Evolutionary conservation across 2,888 invertebrate genomes (phyloP), one percentile per base, ranked within the genome.

Genomic region (Phengaris arion): DNA sequence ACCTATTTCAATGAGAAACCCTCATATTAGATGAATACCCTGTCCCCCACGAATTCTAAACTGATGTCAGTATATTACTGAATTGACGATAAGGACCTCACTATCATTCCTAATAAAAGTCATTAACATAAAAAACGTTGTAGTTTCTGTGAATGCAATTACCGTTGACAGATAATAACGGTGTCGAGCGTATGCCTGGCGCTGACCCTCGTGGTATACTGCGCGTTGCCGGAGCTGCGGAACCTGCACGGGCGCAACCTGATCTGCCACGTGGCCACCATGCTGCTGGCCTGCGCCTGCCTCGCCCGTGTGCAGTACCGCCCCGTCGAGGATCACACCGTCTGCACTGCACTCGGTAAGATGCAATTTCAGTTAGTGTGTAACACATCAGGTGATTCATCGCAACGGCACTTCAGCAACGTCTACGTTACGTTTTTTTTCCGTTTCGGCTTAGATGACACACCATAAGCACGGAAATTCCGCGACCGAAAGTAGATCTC

Each of bases 241-340:
- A 97, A 97, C 89, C 91, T 97, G 22, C 96, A 97, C 78, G 97
- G 97, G 0, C 95, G 95, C 82, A 96, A 96, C 13, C 91, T 97
- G 70, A 96, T 96, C 87, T 96, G 96, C 81, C 95, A 97, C 81
- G 95, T 96, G 55, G 88, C 93, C 78, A 95, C 95, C 84, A 94
- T 96, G 83, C 90, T 96, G 77, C 82, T 95, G n/a, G 96, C 96
- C 1, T 96, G 94, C 85, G 83, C 94, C 74, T 95, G 95, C 79
- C 94, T 96, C 54, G 94, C 95, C 0, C 83, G 94, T 68, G 94
- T 94, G 2, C 95, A 95, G 84, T 90, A 94, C 81, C 81, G 81
- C 46, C 84, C 80, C 57, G 94, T 94, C 8, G 82, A 87, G 0
- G 85, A 91, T 76, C 77, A 79, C 2, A 85, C 83, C 13, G 76